Percentiles rank a stretch among this genome's conserved stretches.
phyloP scores from a whole-genome alignment of 2,797 vertebrate species.

The Sardinella longiceps region DNA sequence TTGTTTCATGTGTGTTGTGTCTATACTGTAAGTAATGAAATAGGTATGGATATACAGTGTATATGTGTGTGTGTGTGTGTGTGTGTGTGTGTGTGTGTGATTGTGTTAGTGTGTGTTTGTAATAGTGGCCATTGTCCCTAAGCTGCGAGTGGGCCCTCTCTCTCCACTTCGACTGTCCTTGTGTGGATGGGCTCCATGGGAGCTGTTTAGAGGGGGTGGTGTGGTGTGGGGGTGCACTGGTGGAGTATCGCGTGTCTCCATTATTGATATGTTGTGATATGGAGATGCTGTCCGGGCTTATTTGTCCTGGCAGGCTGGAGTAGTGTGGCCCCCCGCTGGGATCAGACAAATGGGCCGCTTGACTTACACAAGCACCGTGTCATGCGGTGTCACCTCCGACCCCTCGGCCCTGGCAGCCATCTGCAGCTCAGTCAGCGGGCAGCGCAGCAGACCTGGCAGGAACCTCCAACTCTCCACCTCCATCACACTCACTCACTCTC shows the following conservation, averaged over 20 bases:
- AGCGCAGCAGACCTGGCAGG: conserved; percentile 48
- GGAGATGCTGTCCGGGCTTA: conserved; percentile 35
- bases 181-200: background rate
- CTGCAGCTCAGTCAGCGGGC: conserved; percentile 54
- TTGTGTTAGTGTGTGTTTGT: conserved; percentile 32
- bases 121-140: conserved; percentile 1
- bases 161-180: background rate
- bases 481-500: conserved; percentile 23
- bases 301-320: conserved; percentile 21
- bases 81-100: conserved; percentile 56
- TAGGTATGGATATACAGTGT: no score
- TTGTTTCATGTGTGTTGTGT: background rate
- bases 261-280: conserved; percentile 57
- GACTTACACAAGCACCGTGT: conserved; percentile 19
- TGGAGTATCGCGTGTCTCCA: conserved; percentile 46
- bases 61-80: conserved; percentile 34
- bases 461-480: conserved; percentile 29
- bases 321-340: background rate
- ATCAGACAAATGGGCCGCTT: conserved; percentile 9
- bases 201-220: background rate
- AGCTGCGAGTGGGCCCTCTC: background rate
- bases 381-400: conserved; percentile 25
- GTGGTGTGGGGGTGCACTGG: conserved; percentile 33
- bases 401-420: conserved; percentile 6
- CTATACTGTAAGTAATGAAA: no score